Base-by-base conservation (phyloP, 2,797 vertebrate genomes). In the Chanos chanos region DNA sequence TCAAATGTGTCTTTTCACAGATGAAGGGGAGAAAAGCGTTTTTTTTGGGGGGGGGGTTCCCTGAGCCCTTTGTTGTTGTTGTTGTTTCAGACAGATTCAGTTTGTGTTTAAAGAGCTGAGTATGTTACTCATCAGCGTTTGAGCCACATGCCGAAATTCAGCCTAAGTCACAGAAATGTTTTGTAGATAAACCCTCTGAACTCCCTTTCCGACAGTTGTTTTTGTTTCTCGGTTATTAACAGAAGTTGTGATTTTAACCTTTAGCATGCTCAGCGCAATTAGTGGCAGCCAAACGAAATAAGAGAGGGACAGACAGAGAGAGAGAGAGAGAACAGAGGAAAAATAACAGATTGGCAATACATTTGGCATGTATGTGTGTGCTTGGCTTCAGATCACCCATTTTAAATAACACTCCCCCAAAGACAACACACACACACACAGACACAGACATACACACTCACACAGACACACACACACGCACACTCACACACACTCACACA, bases 261-360 rank as follows among this genome's bases (percentile, higher is more conserved):
- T 67, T 59, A 59, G 41, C 33, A 40, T 43, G 58, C 47, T 52
- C 25, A 48, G 57, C 50, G 48, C 56, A 37, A 28, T 54, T 58
- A 53, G 64, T 31, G 40, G 62, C 7, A 49, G 30, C 48, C 18
- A 59, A 52, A 30, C 13, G n/a, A n/a, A 47, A 24, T 49, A 47
- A 64, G 54, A 9, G 19, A 5, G 39, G 39, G 2, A 2, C 8
- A 4, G n/a, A n/a, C n/a, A n/a, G n/a, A n/a, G n/a, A 40, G 36
- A 36, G 10, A 39, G 53, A 48, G 39, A 55, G 37, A 50, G 33
- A 50, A 12, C 28, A 47, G 64, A 48, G 54, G 64, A 67, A n/a
- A n/a, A n/a, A n/a, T n/a, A n/a, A 53, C 54, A 70, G 68, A 62
- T 70, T 70, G 68, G 62, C 52, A 59, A 48, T 71, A 69, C 56